Evolutionary conservation across 2,797 vertebrate species (phyloP).

Genomic region (Phoeniculus purpureus): DNA sequence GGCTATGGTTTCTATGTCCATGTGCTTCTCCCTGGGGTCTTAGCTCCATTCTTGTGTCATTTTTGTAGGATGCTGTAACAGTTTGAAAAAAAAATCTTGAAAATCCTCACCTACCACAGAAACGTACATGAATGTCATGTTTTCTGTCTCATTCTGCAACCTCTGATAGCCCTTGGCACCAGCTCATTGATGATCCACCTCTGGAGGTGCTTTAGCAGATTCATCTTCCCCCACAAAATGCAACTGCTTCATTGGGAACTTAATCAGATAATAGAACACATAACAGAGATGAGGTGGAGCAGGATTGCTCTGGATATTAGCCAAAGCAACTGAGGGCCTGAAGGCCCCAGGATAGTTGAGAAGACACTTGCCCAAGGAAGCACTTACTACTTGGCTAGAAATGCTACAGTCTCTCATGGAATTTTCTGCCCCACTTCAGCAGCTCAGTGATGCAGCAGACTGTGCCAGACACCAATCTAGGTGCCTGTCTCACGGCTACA

Average conservation of each 20-base stretch:
- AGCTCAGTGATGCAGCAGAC: not conserved
- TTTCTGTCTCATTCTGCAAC: not conserved
- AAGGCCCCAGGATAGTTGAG: not conserved
- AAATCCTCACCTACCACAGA: too few relatives aligned
- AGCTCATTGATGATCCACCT: not conserved
- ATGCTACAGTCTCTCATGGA: not conserved
- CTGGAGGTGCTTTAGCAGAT: not conserved
- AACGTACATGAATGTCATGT: not conserved
- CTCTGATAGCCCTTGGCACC: not conserved
- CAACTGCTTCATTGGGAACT: not conserved
- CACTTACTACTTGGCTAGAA: not conserved
- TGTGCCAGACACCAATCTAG: conserved; percentile 21
- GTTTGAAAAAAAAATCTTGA: too few relatives aligned
- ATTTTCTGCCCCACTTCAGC: conserved; percentile 23
- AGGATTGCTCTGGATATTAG: not conserved
- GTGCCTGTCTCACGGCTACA: not conserved
- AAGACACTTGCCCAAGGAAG: not conserved
- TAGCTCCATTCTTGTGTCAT: not conserved
- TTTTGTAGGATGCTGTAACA: not conserved
- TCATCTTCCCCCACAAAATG: not conserved
- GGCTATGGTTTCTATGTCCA: too few relatives aligned
- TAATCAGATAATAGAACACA: not conserved
- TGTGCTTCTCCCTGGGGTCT: not conserved
- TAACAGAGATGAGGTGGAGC: not conserved
- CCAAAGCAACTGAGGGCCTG: not conserved